A percentile compares a stretch with the other conserved stretches of the same genome.
These are phyloP conservation scores for Tretioscincus oriximinensis DNA, from an alignment of 2,113 vertebrate species.

Conservation along the genomic window DNA sequence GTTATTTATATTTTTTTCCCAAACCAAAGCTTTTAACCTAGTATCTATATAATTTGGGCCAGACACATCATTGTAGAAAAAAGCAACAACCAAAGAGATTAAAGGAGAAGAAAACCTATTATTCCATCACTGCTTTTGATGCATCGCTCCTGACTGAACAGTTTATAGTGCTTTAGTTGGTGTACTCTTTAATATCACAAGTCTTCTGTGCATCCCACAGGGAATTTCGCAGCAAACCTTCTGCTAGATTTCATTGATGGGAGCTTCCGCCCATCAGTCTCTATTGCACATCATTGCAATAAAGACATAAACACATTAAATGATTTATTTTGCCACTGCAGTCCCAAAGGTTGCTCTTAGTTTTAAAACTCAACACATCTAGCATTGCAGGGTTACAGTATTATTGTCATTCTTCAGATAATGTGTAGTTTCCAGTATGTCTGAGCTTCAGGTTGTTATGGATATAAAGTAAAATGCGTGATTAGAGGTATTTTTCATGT, in stretches of 20 bases:
- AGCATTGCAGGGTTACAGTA: slow-evolving; percentile 14
- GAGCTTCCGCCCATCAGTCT: slow-evolving; percentile 43
- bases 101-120: neutral
- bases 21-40: slow-evolving; percentile 33
- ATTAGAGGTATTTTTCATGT: neutral
- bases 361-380: slow-evolving; percentile 30
- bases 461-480: neutral
- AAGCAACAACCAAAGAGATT: slow-evolving; percentile 16
- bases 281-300: slow-evolving; percentile 19
- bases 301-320: neutral
- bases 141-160: neutral
- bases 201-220: slow-evolving; percentile 29
- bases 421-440: slow-evolving; percentile 4
- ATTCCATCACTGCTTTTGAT: slow-evolving; percentile 2
- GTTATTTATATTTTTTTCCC: neutral
- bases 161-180: slow-evolving; percentile 31
- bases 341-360: slow-evolving; percentile 8
- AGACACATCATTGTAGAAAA: neutral
- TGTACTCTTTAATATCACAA: slow-evolving; percentile 41
- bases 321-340: slow-evolving; percentile 19
- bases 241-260: slow-evolving; percentile 55
- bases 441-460: neutral
- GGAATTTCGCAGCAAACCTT: slow-evolving; percentile 18
- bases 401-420: slow-evolving; percentile 29
- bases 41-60: slow-evolving; percentile 29